phyloP scores from a whole-genome alignment of 1,140 invertebrate species.

The Bombus pascuorum region DNA sequence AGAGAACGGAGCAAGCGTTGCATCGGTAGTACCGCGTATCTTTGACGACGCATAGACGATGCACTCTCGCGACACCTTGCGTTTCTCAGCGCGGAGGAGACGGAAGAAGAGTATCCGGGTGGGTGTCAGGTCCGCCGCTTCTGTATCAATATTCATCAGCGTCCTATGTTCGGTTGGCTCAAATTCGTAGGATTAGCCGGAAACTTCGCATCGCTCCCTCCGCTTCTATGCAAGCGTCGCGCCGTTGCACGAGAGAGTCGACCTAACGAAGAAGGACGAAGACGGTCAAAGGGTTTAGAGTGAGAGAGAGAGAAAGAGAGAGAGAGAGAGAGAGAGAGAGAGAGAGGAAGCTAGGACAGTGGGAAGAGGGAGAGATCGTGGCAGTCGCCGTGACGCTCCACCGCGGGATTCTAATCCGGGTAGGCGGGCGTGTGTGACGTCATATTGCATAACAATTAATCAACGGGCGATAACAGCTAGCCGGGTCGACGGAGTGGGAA shows the following conservation, averaged over 20 bases:
- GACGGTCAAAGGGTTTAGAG: slow-evolving; percentile 20
- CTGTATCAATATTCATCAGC: slow-evolving; percentile 83
- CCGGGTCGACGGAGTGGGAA: slow-evolving; percentile 79
- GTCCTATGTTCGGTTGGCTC: slow-evolving; percentile 81
- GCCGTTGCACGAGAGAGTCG: slow-evolving; percentile 15
- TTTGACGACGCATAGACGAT: slow-evolving; percentile 30
- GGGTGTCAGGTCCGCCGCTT: slow-evolving; percentile 51
- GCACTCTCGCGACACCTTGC: slow-evolving; percentile 70
- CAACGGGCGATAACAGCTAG: slow-evolving; percentile 82
- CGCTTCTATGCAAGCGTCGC: slow-evolving; percentile 50
- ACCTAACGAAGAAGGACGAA: slow-evolving; percentile 36
- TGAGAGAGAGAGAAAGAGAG: slow-evolving; percentile 17
- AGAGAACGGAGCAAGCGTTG: neutral
- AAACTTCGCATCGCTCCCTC: slow-evolving; percentile 78
- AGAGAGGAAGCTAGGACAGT: neutral
- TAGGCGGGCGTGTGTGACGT: slow-evolving; percentile 76
- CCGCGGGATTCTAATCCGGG: slow-evolving; percentile 79
- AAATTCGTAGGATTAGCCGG: slow-evolving; percentile 81
- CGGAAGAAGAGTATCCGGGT: slow-evolving; percentile 43
- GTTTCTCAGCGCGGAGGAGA: slow-evolving; percentile 62
- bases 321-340: slow-evolving; percentile 7
- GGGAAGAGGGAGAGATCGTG: slow-evolving; percentile 52
- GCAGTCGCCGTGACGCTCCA: slow-evolving; percentile 67
- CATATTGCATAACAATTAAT: slow-evolving; percentile 84
- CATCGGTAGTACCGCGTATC: slow-evolving; percentile 55